Evolutionary conservation across 2,113 vertebrate species (phyloP).

Genomic region (Rhinichthys klamathensis): DNA sequence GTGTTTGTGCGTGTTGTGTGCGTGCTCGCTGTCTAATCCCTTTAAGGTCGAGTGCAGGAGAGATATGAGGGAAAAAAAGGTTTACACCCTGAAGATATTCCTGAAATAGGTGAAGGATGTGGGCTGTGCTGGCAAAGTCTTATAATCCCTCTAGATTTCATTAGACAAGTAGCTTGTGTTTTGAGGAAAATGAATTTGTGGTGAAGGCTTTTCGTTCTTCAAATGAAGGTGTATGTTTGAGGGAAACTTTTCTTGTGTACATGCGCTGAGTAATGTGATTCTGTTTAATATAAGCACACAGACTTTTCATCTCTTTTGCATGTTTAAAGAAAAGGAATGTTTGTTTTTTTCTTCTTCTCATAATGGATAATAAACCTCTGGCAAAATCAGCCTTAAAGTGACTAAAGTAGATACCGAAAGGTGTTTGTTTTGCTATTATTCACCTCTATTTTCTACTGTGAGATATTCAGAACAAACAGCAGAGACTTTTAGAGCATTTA

Average conservation of each 20-base stretch:
- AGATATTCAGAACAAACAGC: conserved; percentile 14
- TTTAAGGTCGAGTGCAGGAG: conserved; percentile 60
- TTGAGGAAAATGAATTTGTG: conserved; percentile 57
- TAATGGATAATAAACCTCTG: conserved; percentile 27
- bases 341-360: conserved; percentile 32
- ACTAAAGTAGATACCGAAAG: background rate
- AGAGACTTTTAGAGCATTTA: background rate
- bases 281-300: conserved; percentile 38
- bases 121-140: conserved; percentile 59
- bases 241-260: conserved; percentile 42
- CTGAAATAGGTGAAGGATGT: conserved; percentile 67
- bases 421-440: conserved; percentile 27
- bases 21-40: conserved; percentile 68
- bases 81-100: conserved; percentile 58
- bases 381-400: conserved; percentile 39
- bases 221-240: conserved; percentile 61
- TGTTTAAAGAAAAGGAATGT: conserved; percentile 49
- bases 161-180: conserved; percentile 62
- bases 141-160: conserved; percentile 72
- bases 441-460: background rate
- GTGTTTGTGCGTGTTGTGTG: conserved; percentile 57
- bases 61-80: conserved; percentile 65
- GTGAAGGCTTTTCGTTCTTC: conserved; percentile 54
- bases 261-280: conserved; percentile 19
- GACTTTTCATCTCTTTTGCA: conserved; percentile 21